These are phyloP conservation scores for Drosophila parabipectinata DNA, from an alignment of 1,140 invertebrate species.

Conservation along the genomic window DNA sequence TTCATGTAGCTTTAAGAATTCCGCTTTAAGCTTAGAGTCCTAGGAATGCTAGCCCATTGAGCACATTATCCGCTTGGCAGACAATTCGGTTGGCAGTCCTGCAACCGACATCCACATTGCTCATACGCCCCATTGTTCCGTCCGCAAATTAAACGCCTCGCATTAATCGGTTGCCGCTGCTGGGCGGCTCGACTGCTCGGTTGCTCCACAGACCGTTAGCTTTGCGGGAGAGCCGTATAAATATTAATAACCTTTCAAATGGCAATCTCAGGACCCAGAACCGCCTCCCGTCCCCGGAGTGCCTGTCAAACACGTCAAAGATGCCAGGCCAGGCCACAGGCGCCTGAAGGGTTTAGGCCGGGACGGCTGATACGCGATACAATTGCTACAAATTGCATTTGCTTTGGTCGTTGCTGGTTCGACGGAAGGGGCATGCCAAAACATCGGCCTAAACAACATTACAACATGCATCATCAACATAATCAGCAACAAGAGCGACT, in stretches of 20 bases:
- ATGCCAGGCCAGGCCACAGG: slow-evolving; percentile 24
- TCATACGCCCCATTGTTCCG: slow-evolving; percentile 50
- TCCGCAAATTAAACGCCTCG: slow-evolving; percentile 53
- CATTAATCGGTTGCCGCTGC: slow-evolving; percentile 59
- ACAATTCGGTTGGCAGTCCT: slow-evolving; percentile 7
- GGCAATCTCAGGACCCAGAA: slow-evolving; percentile 27
- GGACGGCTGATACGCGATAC: slow-evolving; percentile 39
- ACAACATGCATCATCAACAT: slow-evolving; percentile 81
- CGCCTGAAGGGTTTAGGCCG: not conserved
- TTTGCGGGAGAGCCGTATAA: slow-evolving; percentile 62
- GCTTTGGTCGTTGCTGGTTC: slow-evolving; percentile 8
- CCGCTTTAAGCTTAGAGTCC: not conserved
- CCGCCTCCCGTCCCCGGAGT: slow-evolving; percentile 18
- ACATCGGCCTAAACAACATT: slow-evolving; percentile 75
- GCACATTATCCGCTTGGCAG: slow-evolving; percentile 34
- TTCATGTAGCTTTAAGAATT: not conserved
- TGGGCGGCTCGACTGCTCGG: not conserved
- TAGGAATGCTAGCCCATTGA: not conserved
- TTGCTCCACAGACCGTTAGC: slow-evolving; percentile 6
- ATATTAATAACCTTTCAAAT: slow-evolving; percentile 77
- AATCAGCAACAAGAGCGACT: slow-evolving; percentile 66
- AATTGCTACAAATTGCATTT: slow-evolving; percentile 81
- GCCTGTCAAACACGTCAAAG: slow-evolving; percentile 73
- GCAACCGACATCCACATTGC: slow-evolving; percentile 43
- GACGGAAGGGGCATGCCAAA: slow-evolving; percentile 21